Evolutionary conservation across 2,797 vertebrate genomes (phyloP), one percentile per base, ranked within the genome.

Genomic region (Brachymystax lenok): DNA sequence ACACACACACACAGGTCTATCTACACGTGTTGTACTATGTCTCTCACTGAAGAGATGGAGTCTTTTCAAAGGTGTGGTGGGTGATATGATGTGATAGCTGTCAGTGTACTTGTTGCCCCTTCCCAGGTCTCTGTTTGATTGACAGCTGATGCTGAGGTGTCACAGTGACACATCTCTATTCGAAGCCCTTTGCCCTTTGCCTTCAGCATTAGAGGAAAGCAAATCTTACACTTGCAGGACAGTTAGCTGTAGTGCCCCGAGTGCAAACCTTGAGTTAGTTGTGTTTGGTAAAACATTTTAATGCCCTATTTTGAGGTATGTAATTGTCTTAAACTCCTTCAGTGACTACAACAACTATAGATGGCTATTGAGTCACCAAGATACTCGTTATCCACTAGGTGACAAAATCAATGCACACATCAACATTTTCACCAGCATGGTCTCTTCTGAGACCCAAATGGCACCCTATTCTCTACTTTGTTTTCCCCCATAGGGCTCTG

Each of bases 61-160:
- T 66, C 4, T 30, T 28, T 67, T 67, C 28, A 13, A 21, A 66
- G 63, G 27, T 13, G 27, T 30, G 24, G 5, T 28, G 63, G 27
- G 24, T 66, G 63, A 27, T 66, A 66, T 66, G 24, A 21, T 27
- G 24, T 56, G 54, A 56, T 56, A 16, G 4, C 14, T 78, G 51
- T 74, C 56, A 21, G 16, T 68, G 50, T 68, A 5, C 1, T 16
- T 56, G 54, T 56, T 56, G 54, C 14, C 54, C 54, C 17, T 16
- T 6, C 54, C 54, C 17, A 56, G 80, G 85, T 73, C 82, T 82
- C 71, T 86, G 76, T 81, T 82, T 85, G 84, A 85, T 78, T 81
- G 81, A 63, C 80, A 84, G 74, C 84, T 86, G 84, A 83, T 82
- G 80, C 70, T 82, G 73, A 77, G 70, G 74, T 80, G 81, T 88